Conservation (phyloP, 2,797 vertebrate genomes). For the Acrocephalus scirpaceus region DNA sequence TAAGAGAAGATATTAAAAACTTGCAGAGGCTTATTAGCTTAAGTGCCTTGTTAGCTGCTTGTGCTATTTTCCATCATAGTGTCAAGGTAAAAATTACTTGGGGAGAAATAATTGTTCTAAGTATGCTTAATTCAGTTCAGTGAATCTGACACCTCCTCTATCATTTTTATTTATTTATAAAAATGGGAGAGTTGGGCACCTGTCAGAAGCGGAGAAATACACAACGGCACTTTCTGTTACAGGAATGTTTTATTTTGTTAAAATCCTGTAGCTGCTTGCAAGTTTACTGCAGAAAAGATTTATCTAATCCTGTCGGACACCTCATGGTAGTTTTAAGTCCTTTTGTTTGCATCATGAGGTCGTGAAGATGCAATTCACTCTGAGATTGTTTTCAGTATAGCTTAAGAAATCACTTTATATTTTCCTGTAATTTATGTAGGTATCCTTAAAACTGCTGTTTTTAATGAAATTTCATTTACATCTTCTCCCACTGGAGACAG, state of each 20-base stretch:
- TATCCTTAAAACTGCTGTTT: slow-evolving; percentile 60
- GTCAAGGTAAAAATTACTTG: slow-evolving; percentile 39
- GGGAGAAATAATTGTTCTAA: slow-evolving; percentile 38
- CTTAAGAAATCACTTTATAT: slow-evolving; percentile 11
- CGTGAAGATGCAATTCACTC: neutral
- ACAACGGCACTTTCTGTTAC: neutral
- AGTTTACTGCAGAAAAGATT: neutral
- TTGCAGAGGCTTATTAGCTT: slow-evolving; percentile 8
- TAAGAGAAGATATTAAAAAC: neutral
- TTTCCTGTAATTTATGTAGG: slow-evolving; percentile 46
- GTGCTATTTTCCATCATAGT: slow-evolving; percentile 11
- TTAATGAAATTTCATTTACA: slow-evolving; percentile 73
- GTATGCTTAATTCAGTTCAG: slow-evolving; percentile 27
- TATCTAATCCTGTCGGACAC: neutral
- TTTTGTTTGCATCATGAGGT: neutral
- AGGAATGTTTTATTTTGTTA: neutral
- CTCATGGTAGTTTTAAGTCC: neutral
- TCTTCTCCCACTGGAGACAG: slow-evolving; percentile 69
- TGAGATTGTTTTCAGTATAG: neutral
- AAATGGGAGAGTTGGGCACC: neutral
- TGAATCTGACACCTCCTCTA: slow-evolving; percentile 25
- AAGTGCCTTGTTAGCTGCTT: slow-evolving; percentile 39
- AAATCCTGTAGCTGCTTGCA: neutral
- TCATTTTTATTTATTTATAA: slow-evolving; percentile 50
- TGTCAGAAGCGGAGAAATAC: neutral